Evolutionary conservation across 2,113 vertebrate genomes (phyloP), one percentile per base, ranked within the genome.

Genomic region (Geothlypis trichas): DNA sequence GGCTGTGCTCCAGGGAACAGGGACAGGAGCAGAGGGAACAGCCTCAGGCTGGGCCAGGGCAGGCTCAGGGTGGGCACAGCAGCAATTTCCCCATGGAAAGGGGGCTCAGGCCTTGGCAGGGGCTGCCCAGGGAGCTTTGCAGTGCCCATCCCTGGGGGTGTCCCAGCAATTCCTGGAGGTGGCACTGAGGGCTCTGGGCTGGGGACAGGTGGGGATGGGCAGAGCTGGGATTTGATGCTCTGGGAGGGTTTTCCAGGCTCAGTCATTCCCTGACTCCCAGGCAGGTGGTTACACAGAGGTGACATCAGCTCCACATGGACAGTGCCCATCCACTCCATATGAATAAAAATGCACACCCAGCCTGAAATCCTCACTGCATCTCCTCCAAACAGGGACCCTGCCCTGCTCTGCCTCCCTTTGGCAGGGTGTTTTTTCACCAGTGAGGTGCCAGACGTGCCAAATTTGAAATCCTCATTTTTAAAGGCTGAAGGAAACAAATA

Each of bases 301-400:
- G 28, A 23, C 68, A 61, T 5, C 52, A 80, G 75, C 33, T 65
- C 33, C 23, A 31, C 1, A 2, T 1, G n/a, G 51, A 8, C 37
- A 44, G 15, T 30, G 16, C 47, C 44, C 73, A 35, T 5, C 8
- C 42, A 8, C 63, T 10, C 7, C 2, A 21, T 1, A 13, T 1
- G 47, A 54, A 35, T 47, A 21, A 8, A n/a, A 52, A 7, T 4
- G 26, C 61, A 49, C 22, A 11, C 26, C 11, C 47, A 39, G 66
- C 39, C 63, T 19, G 31, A 28, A 51, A 28, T 6, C 52, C 0
- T 0, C 9, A 2, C 28, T 6, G 28, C 44, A 52, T 1, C 2
- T 0, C 18, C 22, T 18, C 23, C 0, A 0, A 26, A 79, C 0
- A 0, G 2, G 55, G 27, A 24, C 13, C 2, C 21, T 9, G 7